Evolutionary conservation across 2,113 vertebrate species (phyloP).

Genomic region (Aegypius monachus): DNA sequence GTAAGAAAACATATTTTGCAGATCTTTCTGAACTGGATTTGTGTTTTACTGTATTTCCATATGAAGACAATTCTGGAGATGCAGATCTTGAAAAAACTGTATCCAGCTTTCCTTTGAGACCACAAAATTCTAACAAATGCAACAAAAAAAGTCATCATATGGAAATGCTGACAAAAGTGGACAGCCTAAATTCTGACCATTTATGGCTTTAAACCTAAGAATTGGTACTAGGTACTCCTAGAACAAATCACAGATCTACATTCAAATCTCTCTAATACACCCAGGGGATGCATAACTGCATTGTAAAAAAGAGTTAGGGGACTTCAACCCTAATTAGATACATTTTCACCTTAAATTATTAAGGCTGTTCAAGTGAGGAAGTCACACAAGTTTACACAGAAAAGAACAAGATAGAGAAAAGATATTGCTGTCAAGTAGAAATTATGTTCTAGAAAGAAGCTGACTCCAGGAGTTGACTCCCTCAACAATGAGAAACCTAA

Average conservation of each 20-base stretch:
- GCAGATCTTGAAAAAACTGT: neutral
- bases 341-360: neutral
- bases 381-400: neutral
- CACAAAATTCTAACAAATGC: neutral
- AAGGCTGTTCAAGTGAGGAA: neutral
- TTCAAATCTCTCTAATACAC: neutral
- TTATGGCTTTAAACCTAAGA: neutral
- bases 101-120: neutral
- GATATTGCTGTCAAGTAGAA: accelerated
- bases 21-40: neutral
- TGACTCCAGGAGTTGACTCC: neutral
- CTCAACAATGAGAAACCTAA: neutral
- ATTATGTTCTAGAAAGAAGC: neutral
- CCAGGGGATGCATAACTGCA: neutral
- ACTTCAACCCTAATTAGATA: neutral
- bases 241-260: neutral
- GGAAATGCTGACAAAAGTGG: neutral
- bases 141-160: neutral
- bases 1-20: neutral
- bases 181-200: neutral
- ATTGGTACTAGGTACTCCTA: neutral
- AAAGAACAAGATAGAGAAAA: neutral
- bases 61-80: neutral
- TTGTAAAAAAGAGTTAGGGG: neutral
- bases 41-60: neutral